Base-by-base conservation (phyloP, 2,888 invertebrate species). In the Drosophila basisetae region DNA sequence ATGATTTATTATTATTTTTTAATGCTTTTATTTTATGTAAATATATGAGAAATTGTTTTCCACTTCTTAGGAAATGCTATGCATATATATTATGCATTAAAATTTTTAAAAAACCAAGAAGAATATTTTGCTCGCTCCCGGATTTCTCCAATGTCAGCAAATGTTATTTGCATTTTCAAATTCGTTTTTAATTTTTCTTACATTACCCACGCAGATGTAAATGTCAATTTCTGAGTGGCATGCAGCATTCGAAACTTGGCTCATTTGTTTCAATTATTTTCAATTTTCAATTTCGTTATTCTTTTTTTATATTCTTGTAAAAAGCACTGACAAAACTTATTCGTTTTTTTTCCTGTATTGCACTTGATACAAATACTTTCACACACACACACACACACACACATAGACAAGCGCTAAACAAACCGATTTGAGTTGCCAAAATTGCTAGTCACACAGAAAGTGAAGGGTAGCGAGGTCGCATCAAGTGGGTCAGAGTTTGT, bases 361-460 rank as follows among this genome's bases (percentile, higher is more conserved):
- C 53, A 52, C 63, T 76, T 70, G 73, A 69, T 43, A 70, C 18
- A 52, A 35, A 31, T 31, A 33, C 33, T 31, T 43, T 56, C 25
- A 53, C 37, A 64, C 16, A 72, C 16, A 55, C 11, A 56, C 31
- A 72, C 16, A 55, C 11, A 53, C 33, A 59, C 9, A 56, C 28
- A 47, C 33, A 54, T 28, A 33, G 41, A 61, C 53, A 59, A 62
- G 71, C 54, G 47, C 61, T 62, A 58, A 72, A 69, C 68, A 80
- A 79, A 74, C 68, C 76, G 61, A 61, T 50, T 74, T 76, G 82
- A 80, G 74, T 69, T 63, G 82, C 80, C 82, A 65, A 84, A 84
- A 82, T 76, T 77, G 79, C 60, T 59, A 49, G 49, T n/a, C 47
- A 74, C 54, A 62, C 56, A 71, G 13, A 28, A 30, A 28, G 37